These are phyloP conservation scores for Litocranius walleri DNA, from an alignment of 2,113 vertebrate species.

Conservation along the genomic window DNA sequence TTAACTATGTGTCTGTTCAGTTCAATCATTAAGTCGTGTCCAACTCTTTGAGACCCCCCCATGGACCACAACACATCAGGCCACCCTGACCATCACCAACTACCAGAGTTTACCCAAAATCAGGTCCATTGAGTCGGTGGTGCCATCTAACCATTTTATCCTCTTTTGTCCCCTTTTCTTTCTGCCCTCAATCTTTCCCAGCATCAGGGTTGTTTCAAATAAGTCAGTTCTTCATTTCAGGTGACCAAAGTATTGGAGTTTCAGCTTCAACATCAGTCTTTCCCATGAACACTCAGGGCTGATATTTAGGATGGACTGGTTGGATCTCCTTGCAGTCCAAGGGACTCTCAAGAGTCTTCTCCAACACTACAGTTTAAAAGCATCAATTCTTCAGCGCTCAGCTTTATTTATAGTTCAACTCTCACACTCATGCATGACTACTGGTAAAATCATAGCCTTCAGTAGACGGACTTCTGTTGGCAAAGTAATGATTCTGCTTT, in stretches of 20 bases:
- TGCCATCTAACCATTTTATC: neutral
- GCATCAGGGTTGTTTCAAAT: neutral
- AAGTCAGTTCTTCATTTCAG: neutral
- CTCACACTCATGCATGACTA: too few relatives aligned
- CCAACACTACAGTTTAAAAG: neutral
- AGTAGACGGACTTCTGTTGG: neutral
- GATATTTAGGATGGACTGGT: neutral
- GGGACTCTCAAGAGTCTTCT: neutral
- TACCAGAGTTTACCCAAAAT: neutral
- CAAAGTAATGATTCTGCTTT: neutral
- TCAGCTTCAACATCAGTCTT: neutral
- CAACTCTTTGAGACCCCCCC: rapidly evolving
- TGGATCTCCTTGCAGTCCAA: neutral
- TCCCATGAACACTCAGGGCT: neutral
- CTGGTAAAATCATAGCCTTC: neutral
- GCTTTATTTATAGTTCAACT: too few relatives aligned
- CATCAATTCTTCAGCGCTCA: neutral
- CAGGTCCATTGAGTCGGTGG: neutral
- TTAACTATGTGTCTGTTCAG: neutral
- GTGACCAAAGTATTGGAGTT: neutral
- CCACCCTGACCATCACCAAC: neutral
- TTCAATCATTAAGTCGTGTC: neutral
- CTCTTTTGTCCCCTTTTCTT: neutral
- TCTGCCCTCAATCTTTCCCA: neutral
- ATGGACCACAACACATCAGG: rapidly evolving